These are phyloP conservation scores for Petrolisthes cinctipes DNA, from an alignment of 2,888 invertebrate species.

Conservation along the genomic window DNA sequence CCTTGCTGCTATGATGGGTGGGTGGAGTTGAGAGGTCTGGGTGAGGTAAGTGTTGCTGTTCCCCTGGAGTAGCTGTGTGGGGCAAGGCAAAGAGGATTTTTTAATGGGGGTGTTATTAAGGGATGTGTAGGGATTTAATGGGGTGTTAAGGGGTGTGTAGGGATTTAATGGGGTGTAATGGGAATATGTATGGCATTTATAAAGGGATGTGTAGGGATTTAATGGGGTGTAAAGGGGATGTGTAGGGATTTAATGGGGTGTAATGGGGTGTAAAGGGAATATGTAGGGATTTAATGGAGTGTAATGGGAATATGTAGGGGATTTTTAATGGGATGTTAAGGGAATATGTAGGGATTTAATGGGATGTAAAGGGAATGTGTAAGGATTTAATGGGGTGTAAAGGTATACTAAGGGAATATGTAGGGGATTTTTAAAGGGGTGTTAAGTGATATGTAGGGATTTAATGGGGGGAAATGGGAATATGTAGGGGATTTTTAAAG, in stretches of 20 bases:
- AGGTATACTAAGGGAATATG: not conserved
- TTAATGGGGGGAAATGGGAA: not conserved
- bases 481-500: too few species aligned
- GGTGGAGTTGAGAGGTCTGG: slow-evolving; percentile 70
- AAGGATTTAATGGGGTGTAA: not conserved
- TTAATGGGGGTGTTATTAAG: not conserved
- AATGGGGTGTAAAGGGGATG: not conserved
- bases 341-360: too few species aligned
- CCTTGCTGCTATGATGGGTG: slow-evolving; percentile 72
- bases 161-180: not conserved
- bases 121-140: not conserved
- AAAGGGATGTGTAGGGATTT: not conserved
- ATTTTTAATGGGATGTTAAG: too few species aligned
- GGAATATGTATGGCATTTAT: not conserved
- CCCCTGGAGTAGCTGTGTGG: slow-evolving; percentile 67
- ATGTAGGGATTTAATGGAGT: not conserved
- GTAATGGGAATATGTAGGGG: not conserved
- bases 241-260: not conserved
- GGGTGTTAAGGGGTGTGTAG: not conserved
- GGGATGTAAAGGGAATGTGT: not conserved
- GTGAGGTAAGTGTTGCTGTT: slow-evolving; percentile 73
- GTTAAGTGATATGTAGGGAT: too few species aligned
- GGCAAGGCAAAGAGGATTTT: not conserved
- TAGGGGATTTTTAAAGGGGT: not conserved
- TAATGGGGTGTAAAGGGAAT: not conserved